phyloP scores from a whole-genome alignment of 1,140 invertebrate species.

The Bactericera cockerelli region DNA sequence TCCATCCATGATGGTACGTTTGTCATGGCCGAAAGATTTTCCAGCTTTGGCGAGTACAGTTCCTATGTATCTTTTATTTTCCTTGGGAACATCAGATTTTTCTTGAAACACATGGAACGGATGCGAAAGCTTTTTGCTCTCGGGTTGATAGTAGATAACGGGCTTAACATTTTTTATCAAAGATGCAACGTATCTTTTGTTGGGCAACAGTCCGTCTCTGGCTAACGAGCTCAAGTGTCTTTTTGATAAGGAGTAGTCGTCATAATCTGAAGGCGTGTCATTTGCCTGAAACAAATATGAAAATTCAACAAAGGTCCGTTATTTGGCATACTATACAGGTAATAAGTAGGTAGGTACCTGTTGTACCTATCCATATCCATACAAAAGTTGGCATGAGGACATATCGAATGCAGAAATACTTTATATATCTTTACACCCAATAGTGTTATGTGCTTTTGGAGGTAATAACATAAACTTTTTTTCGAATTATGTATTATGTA shows the following conservation, averaged over 20 bases:
- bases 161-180: neutral
- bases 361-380: too few species aligned
- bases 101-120: neutral
- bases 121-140: neutral
- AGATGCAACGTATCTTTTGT: neutral
- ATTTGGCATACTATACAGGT: too few species aligned
- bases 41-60: slow-evolving; percentile 1
- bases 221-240: neutral
- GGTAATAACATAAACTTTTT: too few species aligned
- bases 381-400: too few species aligned
- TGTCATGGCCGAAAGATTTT: neutral
- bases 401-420: too few species aligned
- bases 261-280: neutral
- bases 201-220: neutral
- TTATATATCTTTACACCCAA: too few species aligned
- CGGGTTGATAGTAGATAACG: neutral
- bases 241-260: neutral
- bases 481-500: too few species aligned
- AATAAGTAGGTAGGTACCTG: too few species aligned
- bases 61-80: slow-evolving; percentile 4
- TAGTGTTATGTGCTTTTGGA: too few species aligned
- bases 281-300: neutral
- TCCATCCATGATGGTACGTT: neutral
- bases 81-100: neutral
- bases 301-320: too few species aligned